Base-by-base conservation (phyloP, 2,113 vertebrate genomes). In the Apteryx owenii region DNA sequence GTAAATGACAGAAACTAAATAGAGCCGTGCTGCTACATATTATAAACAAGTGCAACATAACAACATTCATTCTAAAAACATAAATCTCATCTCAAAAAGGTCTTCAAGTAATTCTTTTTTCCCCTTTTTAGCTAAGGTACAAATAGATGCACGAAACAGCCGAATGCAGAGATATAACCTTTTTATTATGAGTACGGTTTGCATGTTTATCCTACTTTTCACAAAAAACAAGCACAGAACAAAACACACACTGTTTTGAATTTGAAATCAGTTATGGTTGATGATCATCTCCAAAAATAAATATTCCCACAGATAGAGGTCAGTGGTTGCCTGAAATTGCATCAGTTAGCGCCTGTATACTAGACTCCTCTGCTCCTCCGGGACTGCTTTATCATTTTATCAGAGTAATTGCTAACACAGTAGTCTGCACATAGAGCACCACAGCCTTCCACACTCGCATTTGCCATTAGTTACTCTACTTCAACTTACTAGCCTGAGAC, bases 251-350 rank as follows among this genome's bases (percentile, higher is more conserved):
- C 38, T 66, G 54, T 90, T 96, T 91, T 91, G 94, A 96, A 94
- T 96, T 20, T 96, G 76, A 93, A 97, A 97, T 79, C 65, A 71
- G 92, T 91, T 89, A 93, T 0, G 7, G 97, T 78, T 85, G 95
- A 90, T 89, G 89, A 97, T 96, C 95, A 96, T 40, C 94, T 95
- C 95, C 89, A 97, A 97, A 98, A 98, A 98, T 97, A 98, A 98
- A 98, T 98, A 98, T 97, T 98, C 95, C 97, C 97, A 97, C 84
- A 98, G 97, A 98, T n/a, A 98, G 98, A 98, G 98, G 98, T 98
- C 98, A 98, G 88, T 97, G 98, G 98, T 98, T 98, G 98, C 98
- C 95, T 98, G 97, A 98, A 98, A 98, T 98, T 98, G 98, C 98
- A 98, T 98, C 98, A 98, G 97, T 98, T 96, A 60, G 42, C 40